Base-by-base conservation (phyloP, 2,888 invertebrate species). In the Macrostomum cliftonense region DNA sequence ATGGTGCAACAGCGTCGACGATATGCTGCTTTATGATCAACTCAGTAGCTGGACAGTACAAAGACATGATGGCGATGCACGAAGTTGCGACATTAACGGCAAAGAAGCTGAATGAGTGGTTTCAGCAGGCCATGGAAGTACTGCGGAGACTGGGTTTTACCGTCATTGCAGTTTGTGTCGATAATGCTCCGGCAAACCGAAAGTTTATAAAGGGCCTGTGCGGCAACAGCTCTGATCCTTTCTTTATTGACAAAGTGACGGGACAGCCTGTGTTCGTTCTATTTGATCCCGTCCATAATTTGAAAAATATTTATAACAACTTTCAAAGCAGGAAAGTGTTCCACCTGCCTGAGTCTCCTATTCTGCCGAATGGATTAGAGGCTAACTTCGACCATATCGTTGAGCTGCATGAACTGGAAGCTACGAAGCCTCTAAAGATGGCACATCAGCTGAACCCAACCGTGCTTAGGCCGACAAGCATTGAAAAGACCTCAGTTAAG, bases 241-340 rank as follows among this genome's bases (percentile, higher is more conserved):
- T 9, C 5, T 28, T 28, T 28, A 7, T 28, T 7, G 28, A 28
- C 9, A 9, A 28, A 28, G 28, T 28, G 9, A 28, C 28, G 5
- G 28, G 28, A 2, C 16, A 17, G 16, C 40, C 16, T 13, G 14
- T 43, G 9, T 17, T 21, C 14, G 14, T 43, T 12, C 14, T 43
- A 11, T 43, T 43, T 43, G 46, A 45, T 45, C 42, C 46, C 5
- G 42, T 36, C 9, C 46, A 45, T 36, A 45, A 37, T 36, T 36
- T 45, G 20, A 45, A 45, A 42, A 45, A 45, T 45, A 21, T 45
- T 12, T 45, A 39, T 45, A 45, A 40, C 19, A 40, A 45, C 14
- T 43, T 43, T 43, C 42, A 39, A 28, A 42, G 9, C n/a, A 7
- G 46, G 46, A 44, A 45, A 14, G n/a, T 39, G 38, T 45, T 28